A percentile compares a stretch with the other conserved stretches of the same genome.
Conservation (phyloP, 2,797 vertebrate species). For the Hemitrygon akajei region DNA sequence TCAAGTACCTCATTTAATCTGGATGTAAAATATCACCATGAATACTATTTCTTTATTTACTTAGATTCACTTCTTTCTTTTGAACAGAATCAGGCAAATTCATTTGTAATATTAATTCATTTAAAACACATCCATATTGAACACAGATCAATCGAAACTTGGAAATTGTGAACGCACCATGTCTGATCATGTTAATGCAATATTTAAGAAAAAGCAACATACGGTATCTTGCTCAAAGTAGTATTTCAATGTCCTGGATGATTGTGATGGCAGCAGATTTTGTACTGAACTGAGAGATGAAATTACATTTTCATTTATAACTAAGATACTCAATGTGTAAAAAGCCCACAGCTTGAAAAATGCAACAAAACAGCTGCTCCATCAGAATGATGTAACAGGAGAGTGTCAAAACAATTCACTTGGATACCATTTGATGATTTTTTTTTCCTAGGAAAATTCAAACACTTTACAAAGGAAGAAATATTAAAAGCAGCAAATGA, state of each 20-base stretch:
- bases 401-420: background rate
- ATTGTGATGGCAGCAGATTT: background rate
- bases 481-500: background rate
- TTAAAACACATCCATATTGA: background rate
- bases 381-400: background rate
- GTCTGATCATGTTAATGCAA: background rate
- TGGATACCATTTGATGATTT: too few relatives aligned
- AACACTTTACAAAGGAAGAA: background rate
- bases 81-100: background rate
- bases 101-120: background rate
- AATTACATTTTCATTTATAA: background rate
- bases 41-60: background rate
- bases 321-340: background rate
- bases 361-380: background rate
- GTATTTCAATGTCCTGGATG: background rate
- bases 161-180: background rate
- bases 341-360: background rate
- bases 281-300: background rate
- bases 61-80: background rate
- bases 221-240: background rate
- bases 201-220: background rate
- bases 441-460: background rate
- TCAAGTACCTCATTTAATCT: background rate
- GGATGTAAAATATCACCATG: background rate
- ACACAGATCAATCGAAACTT: background rate